Base-by-base conservation (phyloP, 2,888 invertebrate species). In the Drosophila mettleri region DNA sequence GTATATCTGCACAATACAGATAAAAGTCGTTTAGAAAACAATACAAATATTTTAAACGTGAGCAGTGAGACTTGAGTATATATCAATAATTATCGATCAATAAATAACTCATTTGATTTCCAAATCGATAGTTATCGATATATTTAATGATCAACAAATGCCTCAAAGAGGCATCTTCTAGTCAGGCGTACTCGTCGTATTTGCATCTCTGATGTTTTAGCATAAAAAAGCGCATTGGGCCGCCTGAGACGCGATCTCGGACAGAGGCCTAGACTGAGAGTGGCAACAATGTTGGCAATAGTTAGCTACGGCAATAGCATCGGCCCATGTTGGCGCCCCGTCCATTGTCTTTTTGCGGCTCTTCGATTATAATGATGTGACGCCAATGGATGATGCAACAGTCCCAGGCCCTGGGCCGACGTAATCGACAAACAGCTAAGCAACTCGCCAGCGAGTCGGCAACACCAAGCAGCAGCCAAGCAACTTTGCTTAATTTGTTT, bases 331-430 rank as follows among this genome's bases (percentile, higher is more conserved):
- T 55, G 29, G 45, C 45, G 45, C 45, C 45, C 45, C 45, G 18
- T 45, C 45, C 45, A 45, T 55, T 60, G 24, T 36, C 54, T 49
- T 73, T 74, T 72, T 80, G 76, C 72, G 74, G 67, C 77, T 85
- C 77, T 82, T 82, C 82, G 82, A 85, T 82, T 85, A 74, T 82
- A 85, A 85, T 82, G 85, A 79, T 79, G 77, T 68, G 75, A 75
- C 72, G 75, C 65, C 69, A 62, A 69, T 74, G 74, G 63, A 70
- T 82, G 85, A 82, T 82, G 82, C 70, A 82, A 82, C 70, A 57
- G 63, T 68, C 69, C 62, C 62, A 77, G 62, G 59, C 74, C 74
- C 64, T 31, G 64, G 64, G 75, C 83, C 69, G 43, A 80, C 80
- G 83, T 80, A 80, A 80, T 71, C 79, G 75, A 20, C 54, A 60